phyloP scores from a whole-genome alignment of 2,888 invertebrate genomes.

The Hanleya hanleyi region DNA sequence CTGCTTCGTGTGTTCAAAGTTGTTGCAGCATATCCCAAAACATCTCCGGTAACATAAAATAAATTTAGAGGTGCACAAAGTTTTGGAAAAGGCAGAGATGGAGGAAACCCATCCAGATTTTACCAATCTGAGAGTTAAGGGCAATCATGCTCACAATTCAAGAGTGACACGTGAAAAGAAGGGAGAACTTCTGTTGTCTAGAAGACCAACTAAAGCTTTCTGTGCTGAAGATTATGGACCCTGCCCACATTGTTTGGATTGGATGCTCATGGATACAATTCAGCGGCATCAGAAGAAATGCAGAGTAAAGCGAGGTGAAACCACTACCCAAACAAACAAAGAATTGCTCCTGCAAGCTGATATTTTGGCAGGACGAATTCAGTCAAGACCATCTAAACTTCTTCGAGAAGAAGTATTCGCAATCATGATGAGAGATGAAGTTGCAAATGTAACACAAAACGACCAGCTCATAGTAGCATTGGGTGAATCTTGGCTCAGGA shows the following conservation, averaged over 20 bases:
- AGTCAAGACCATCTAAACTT: neutral
- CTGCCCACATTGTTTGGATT: conserved; percentile 34
- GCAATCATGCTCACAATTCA: too few relatives aligned
- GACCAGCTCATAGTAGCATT: conserved; percentile 28
- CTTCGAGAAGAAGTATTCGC: conserved; percentile 19
- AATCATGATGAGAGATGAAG: conserved; percentile 26
- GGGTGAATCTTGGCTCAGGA: conserved; percentile 35
- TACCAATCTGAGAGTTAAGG: too few relatives aligned
- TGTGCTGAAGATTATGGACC: conserved; percentile 27
- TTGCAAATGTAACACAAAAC: conserved; percentile 23
- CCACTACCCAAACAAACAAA: conserved; percentile 8
- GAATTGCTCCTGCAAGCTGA: conserved; percentile 29
- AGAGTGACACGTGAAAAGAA: too few relatives aligned
- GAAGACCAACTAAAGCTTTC: too few relatives aligned
- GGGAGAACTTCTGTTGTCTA: too few relatives aligned
- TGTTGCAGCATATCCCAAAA: too few relatives aligned
- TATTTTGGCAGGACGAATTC: conserved; percentile 13
- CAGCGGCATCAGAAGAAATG: conserved; percentile 24
- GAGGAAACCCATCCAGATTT: too few relatives aligned
- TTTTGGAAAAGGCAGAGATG: too few relatives aligned
- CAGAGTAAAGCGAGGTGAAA: neutral
- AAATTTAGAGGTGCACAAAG: too few relatives aligned
- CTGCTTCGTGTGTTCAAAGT: too few relatives aligned
- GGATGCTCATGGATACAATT: conserved; percentile 16
- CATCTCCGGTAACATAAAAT: too few relatives aligned